phyloP scores from a whole-genome alignment of 2,797 vertebrate species.

The Falco cherrug region DNA sequence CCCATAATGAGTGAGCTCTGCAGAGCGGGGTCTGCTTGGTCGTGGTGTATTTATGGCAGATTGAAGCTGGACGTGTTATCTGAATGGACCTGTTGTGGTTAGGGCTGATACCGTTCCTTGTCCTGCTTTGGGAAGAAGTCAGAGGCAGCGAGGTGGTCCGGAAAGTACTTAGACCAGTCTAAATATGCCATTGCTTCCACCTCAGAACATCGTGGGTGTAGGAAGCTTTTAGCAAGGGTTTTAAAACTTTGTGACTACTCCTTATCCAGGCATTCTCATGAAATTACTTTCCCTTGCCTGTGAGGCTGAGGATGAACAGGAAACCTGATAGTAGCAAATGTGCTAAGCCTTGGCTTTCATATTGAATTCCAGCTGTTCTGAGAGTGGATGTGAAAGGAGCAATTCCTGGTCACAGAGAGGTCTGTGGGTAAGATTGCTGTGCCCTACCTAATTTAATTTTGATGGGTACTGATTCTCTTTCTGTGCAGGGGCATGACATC shows the following conservation, averaged over 20 bases:
- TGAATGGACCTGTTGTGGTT: not conserved
- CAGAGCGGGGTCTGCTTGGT: not conserved
- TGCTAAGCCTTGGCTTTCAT: not conserved
- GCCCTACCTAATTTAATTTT: not conserved
- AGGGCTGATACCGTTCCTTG: accelerated
- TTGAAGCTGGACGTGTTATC: not conserved
- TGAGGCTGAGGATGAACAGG: not conserved
- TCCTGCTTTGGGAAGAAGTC: not conserved
- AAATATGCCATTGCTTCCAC: not conserved
- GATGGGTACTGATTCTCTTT: not conserved
- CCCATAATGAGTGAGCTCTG: not conserved
- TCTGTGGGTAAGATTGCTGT: not conserved
- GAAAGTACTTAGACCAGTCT: not conserved
- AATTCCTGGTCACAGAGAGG: not conserved
- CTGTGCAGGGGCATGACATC: not conserved
- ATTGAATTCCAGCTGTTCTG: not conserved
- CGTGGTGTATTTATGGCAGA: not conserved
- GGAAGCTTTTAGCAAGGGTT: not conserved
- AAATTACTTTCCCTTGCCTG: not conserved
- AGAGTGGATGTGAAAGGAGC: not conserved
- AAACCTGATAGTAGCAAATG: not conserved
- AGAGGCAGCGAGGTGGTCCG: not conserved
- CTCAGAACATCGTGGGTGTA: not conserved
- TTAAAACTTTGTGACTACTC: not conserved
- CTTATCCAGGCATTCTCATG: not conserved